phyloP scores from a whole-genome alignment of 2,888 invertebrate genomes.

The Incurvaria masculella region DNA sequence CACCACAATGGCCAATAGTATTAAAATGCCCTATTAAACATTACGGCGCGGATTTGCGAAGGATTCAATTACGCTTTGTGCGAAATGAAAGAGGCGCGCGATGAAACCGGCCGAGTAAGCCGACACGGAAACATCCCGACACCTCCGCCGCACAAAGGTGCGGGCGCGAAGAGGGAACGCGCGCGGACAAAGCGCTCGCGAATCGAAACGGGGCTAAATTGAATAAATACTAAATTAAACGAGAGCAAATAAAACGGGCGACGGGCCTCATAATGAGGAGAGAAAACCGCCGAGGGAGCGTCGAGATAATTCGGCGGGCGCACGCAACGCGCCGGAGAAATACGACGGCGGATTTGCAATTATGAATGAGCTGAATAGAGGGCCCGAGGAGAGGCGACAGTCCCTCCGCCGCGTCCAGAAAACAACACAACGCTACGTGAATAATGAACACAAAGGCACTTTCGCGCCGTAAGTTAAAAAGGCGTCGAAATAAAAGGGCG shows the following conservation, averaged over 20 bases:
- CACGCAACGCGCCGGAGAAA: background rate
- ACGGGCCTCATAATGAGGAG: conserved; percentile 34
- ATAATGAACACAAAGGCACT: background rate
- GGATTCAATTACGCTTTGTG: conserved; percentile 58
- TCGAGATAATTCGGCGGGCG: conserved; percentile 11
- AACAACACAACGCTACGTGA: background rate
- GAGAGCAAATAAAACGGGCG: conserved; percentile 51
- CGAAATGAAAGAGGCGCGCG: conserved; percentile 43
- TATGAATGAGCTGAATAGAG: background rate
- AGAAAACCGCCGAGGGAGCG: conserved; percentile 24
- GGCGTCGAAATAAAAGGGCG: too few relatives aligned
- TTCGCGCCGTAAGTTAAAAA: too few relatives aligned
- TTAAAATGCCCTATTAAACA: conserved; percentile 58
- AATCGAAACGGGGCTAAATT: conserved; percentile 44
- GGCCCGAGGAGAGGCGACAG: background rate
- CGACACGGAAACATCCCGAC: conserved; percentile 53
- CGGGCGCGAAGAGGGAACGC: conserved; percentile 41
- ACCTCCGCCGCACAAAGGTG: conserved; percentile 52
- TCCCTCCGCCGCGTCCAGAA: background rate
- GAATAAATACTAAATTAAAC: conserved; percentile 58
- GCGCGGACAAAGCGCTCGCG: conserved; percentile 29
- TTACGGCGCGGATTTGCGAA: conserved; percentile 52
- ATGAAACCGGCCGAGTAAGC: conserved; percentile 48
- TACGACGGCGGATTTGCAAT: background rate
- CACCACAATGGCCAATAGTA: conserved; percentile 55